Conservation (phyloP, 2,113 vertebrate species). For the Engystomops pustulosus region DNA sequence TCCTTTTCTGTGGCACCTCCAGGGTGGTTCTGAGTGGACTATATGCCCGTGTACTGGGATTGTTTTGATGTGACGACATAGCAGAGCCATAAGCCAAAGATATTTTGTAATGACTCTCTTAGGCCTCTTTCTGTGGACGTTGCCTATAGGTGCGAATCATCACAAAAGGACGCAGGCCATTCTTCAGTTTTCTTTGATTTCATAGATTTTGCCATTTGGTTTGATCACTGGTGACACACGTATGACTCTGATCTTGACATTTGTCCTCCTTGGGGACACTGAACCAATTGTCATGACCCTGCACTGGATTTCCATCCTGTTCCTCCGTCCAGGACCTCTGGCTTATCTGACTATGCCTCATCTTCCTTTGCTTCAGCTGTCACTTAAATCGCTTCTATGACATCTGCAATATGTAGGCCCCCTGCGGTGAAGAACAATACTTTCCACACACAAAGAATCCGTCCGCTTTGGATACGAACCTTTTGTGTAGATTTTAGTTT, state of each 20-base stretch:
- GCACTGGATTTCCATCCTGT: background rate
- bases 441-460: background rate
- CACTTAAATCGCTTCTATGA: background rate
- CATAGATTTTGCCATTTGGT: background rate
- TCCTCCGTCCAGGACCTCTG: background rate
- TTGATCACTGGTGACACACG: background rate
- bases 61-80: too few relatives aligned
- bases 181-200: background rate
- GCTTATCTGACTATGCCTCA: background rate
- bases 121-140: too few relatives aligned
- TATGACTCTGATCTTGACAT: background rate
- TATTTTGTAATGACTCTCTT: too few relatives aligned
- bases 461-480: background rate
- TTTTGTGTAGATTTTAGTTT: background rate
- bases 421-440: background rate
- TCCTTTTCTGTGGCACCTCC: too few relatives aligned
- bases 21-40: too few relatives aligned
- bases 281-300: background rate
- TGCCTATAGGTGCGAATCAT: too few relatives aligned
- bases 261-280: background rate
- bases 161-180: too few relatives aligned
- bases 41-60: too few relatives aligned
- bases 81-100: too few relatives aligned
- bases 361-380: background rate
- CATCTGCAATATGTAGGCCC: background rate